Base-by-base conservation (phyloP, 2,888 invertebrate species). In the Xanthia togata region DNA sequence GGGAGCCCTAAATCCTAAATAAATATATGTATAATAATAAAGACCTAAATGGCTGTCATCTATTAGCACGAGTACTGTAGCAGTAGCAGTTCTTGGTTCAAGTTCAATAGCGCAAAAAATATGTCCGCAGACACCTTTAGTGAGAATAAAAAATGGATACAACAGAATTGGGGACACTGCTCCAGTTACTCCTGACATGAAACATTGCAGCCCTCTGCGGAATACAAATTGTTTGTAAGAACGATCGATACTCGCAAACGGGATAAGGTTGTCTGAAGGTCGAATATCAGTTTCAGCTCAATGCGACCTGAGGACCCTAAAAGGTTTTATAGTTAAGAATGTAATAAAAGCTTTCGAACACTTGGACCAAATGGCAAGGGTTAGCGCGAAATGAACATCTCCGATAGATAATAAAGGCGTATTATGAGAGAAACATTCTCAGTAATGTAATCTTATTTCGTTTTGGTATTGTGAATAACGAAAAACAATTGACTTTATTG, bases 251-350 rank as follows among this genome's bases (percentile, higher is more conserved):
- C 62, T 38, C 69, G 65, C 64, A 72, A 82, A 78, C 65, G 79
- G 83, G 78, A 87, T 87, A 81, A 87, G 85, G 86, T 87, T 85
- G 85, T 89, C 80, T 82, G 79, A 83, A 87, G 87, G 89, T 82
- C 80, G 75, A 81, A 76, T 78, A 82, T 76, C 67, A 76, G 79
- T 74, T 78, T 70, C 53, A 79, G 68, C 73, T 74, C 68, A 47
- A 70, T 26, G 73, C 62, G 47, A 67, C 73, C 65, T 31, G 38
- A 62, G 73, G 17, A 26, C 57, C 63, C 73, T 67, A 73, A 73
- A 72, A 65, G 64, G 55, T 77, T 70, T 78, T 57, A 70, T 70
- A 73, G 26, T 53, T 57, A 17, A n/a, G 38, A 57, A 63, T 73
- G 41, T 70, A 74, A 68, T 72, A 69, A 70, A 78, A 81, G 26